Base-by-base conservation (phyloP, 2,797 vertebrate species). In the Phrynocephalus guinanensis region DNA sequence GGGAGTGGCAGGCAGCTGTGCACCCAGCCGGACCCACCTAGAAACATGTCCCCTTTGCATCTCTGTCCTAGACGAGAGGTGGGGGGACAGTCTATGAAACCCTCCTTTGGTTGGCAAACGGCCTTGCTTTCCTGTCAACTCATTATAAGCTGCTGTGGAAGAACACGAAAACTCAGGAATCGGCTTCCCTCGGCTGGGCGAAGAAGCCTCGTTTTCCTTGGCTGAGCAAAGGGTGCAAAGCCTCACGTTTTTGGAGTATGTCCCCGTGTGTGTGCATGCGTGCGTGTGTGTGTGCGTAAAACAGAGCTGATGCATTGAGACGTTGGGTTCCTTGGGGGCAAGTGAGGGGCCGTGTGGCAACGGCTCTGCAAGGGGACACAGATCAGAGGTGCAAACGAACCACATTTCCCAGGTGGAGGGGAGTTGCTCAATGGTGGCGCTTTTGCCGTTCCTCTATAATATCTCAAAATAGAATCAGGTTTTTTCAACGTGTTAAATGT, bases 1-100 rank as follows among this genome's bases (percentile, higher is more conserved):
- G 90, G 85, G 83, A 86, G 30, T 0, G 3, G 77, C n/a, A 3
- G 22, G 92, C 66, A 90, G 88, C 80, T 33, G 85, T 79, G 56
- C 76, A 82, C 66, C 13, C 18, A 26, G 20, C 56, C 38, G 30
- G 75, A 6, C 30, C 8, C n/a, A 18, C 44, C 7, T 33, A n/a
- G 33, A 78, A 72, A 28, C 67, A 33, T 56, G 10, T 26, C 72
- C 2, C 3, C 30, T 38, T 38, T 38, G 38, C 38, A 38, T 38
- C 38, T 38, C 38, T 38, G 2, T 4, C 38, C 38, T 38, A 38
- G 38, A 38, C 38, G 38, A 38, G 33, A 22, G 60, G 28, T 22
- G 33, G 24, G 8, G 24, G 4, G 13, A 22, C 68, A 52, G 28
- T 52, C 82, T 68, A 60, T 72, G 50, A 44, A 60, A n/a, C 11